Evolutionary conservation across 2,113 vertebrate species (phyloP).

Genomic region (Ailurus styani): DNA sequence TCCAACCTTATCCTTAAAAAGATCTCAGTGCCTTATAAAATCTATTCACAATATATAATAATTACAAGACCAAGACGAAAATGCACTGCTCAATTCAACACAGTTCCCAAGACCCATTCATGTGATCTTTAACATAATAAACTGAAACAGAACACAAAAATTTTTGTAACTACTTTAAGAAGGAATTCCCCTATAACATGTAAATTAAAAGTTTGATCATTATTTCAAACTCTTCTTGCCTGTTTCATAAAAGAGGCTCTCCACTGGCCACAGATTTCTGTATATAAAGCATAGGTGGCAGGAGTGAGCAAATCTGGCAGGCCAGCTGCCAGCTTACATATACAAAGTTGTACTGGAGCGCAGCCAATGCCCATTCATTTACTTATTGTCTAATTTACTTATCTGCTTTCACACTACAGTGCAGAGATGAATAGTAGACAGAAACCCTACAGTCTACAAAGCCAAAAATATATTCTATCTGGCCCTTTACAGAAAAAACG

Average conservation of each 20-base stretch:
- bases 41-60: background rate
- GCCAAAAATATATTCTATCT: background rate
- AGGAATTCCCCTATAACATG: slow-evolving; percentile 10
- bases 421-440: background rate
- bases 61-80: background rate
- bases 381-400: background rate
- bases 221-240: background rate
- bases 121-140: background rate
- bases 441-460: background rate
- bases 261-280: background rate
- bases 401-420: background rate
- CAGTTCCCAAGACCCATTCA: background rate
- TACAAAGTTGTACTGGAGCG: background rate
- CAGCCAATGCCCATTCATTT: background rate
- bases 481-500: background rate
- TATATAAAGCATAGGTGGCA: background rate
- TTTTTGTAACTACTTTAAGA: background rate
- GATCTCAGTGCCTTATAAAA: background rate
- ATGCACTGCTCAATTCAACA: background rate
- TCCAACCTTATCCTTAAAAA: background rate
- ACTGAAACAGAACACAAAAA: background rate
- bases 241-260: background rate
- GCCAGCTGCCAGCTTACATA: background rate
- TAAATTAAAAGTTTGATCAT: background rate
- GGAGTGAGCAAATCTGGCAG: background rate